Evolutionary conservation across 2,888 invertebrate genomes (phyloP).

Genomic region (Ganaspis brasiliensis): DNA sequence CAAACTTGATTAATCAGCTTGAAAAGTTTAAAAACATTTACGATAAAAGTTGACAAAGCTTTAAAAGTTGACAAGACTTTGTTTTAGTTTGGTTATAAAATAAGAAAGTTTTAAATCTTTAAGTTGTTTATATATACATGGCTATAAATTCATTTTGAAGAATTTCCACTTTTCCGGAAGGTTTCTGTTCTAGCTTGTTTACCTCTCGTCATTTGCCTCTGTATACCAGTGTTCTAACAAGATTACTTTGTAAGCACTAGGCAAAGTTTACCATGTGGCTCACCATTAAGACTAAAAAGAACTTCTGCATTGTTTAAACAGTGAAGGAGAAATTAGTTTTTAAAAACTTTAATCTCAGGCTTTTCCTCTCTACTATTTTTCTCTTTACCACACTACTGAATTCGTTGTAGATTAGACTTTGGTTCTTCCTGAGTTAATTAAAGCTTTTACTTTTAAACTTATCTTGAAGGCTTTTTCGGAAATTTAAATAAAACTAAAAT

Average conservation of each 20-base stretch:
- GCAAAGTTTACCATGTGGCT: conserved; percentile 19
- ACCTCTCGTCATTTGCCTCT: background rate
- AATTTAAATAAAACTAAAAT: background rate
- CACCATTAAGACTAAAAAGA: background rate
- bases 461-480: background rate
- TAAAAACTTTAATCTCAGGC: background rate
- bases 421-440: conserved; percentile 14
- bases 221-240: conserved; percentile 20
- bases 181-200: background rate
- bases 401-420: background rate
- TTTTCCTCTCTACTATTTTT: background rate
- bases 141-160: conserved; percentile 1
- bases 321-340: conserved; percentile 17
- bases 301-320: background rate
- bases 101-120: too few species aligned
- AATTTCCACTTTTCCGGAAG: background rate
- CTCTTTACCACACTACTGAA: background rate
- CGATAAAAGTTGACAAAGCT: too few species aligned
- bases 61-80: too few species aligned
- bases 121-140: background rate
- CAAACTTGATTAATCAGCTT: too few species aligned
- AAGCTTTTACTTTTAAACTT: background rate
- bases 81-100: too few species aligned
- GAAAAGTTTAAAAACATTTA: too few species aligned
- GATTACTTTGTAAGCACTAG: conserved; percentile 1